Evolutionary conservation across 2,888 invertebrate species (phyloP).

Genomic region (Standfussiana lucernea): DNA sequence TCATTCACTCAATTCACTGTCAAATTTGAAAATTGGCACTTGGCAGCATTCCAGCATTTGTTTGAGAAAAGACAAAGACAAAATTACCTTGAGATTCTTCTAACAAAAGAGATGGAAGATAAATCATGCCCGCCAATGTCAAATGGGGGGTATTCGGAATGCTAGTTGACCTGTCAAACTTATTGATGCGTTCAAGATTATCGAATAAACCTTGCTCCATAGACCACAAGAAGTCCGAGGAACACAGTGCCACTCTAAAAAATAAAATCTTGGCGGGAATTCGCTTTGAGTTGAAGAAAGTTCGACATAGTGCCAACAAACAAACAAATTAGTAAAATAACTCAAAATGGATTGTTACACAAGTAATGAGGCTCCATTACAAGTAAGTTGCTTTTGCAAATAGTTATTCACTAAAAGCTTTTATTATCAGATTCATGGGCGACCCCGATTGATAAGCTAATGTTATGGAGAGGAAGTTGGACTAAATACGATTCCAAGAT

Average conservation of each 20-base stretch:
- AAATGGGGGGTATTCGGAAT: background rate
- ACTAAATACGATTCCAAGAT: constrained; percentile 72
- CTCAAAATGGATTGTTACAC: constrained; percentile 46
- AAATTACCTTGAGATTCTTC: background rate
- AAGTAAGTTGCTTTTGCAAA: background rate
- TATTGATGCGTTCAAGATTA: constrained; percentile 16
- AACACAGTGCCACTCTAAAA: fast-evolving
- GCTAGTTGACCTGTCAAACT: background rate
- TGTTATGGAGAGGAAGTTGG: constrained; percentile 81
- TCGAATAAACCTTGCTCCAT: no score
- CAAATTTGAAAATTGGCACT: background rate
- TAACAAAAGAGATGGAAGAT: constrained; percentile 14
- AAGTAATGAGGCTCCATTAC: constrained; percentile 13
- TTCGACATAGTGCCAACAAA: background rate
- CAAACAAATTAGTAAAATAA: constrained; percentile 6
- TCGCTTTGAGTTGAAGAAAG: background rate
- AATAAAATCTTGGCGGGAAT: constrained; percentile 42
- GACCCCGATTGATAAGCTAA: constrained; percentile 79
- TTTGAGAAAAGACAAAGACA: background rate
- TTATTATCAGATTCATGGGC: constrained; percentile 72
- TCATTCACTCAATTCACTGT: background rate
- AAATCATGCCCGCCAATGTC: background rate
- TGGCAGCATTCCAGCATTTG: background rate
- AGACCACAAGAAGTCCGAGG: background rate
- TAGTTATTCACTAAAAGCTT: background rate